A percentile compares a stretch with the other conserved stretches of the same genome.
These are phyloP conservation scores for Virgularia gustaviana DNA, from an alignment of 92 coral and sea anemone species.

Conservation along the genomic window DNA sequence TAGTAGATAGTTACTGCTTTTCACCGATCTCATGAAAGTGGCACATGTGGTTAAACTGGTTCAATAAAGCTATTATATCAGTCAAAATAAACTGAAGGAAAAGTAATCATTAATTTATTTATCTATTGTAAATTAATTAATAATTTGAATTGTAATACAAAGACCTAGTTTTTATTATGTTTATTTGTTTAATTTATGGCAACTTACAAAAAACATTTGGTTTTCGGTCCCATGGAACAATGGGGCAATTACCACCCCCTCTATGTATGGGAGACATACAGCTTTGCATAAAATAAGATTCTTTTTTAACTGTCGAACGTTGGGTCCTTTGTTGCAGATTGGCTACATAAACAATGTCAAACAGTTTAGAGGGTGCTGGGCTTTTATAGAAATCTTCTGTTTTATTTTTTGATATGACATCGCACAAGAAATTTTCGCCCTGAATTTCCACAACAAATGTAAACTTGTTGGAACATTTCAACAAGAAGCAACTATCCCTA, in stretches of 20 bases:
- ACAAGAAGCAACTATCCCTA: slow-evolving; percentile 9
- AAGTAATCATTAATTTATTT: no score
- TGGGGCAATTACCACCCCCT: slow-evolving; percentile 2
- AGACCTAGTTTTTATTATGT: no score
- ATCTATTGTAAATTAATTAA: no score
- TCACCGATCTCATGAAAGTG: no score
- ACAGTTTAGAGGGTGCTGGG: slow-evolving; percentile 5
- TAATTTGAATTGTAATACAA: no score
- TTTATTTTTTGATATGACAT: neutral
- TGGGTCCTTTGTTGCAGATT: neutral
- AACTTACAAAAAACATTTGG: no score
- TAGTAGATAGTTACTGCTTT: no score
- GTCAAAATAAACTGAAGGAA: no score
- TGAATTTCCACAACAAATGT: slow-evolving; percentile 2
- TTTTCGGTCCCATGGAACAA: neutral
- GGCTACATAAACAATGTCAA: neutral
- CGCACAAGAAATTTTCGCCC: neutral
- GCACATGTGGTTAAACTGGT: no score
- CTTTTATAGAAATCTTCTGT: neutral
- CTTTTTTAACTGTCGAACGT: neutral
- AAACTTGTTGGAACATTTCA: slow-evolving; percentile 2
- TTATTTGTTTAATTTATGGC: no score
- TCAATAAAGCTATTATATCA: no score
- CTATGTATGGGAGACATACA: slow-evolving; percentile 5
- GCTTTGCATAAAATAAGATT: neutral